Evolutionary conservation across 2,888 invertebrate species (phyloP).

Genomic region (Hypena proboscidalis): DNA sequence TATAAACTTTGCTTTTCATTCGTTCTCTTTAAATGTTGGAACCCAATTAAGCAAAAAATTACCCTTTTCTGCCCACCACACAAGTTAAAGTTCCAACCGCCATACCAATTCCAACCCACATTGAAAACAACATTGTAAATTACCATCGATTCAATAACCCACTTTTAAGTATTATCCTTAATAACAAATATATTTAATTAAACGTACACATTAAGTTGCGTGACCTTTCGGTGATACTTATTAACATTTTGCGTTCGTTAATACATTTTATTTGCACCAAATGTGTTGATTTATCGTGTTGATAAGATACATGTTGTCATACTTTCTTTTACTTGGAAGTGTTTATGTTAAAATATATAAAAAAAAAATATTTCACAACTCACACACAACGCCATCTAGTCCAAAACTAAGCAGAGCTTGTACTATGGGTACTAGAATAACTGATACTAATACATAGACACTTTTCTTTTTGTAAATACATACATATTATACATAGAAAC

Average conservation of each 20-base stretch:
- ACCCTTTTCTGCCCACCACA: background rate
- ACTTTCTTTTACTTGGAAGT: background rate
- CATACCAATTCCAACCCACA: background rate
- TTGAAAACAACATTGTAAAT: slow-evolving; percentile 6
- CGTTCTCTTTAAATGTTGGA: no score
- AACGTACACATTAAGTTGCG: slow-evolving; percentile 42
- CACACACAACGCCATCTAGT: no score
- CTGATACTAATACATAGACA: no score
- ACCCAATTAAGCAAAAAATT: no score
- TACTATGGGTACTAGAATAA: no score
- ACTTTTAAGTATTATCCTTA: slow-evolving; percentile 16
- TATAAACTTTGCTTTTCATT: no score
- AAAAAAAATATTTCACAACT: no score
- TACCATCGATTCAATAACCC: slow-evolving; percentile 5
- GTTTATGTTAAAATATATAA: background rate
- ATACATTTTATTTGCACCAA: slow-evolving; percentile 47
- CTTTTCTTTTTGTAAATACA: no score
- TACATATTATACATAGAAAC: no score
- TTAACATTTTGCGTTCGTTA: slow-evolving; percentile 61
- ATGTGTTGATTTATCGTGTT: slow-evolving; percentile 39
- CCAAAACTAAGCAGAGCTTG: no score
- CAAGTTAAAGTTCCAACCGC: no score
- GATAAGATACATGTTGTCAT: slow-evolving; percentile 23
- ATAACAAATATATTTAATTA: slow-evolving; percentile 39
- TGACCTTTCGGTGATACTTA: slow-evolving; percentile 54